phyloP scores from a whole-genome alignment of 2,888 invertebrate species.

The Meiosimyza platycephala region DNA sequence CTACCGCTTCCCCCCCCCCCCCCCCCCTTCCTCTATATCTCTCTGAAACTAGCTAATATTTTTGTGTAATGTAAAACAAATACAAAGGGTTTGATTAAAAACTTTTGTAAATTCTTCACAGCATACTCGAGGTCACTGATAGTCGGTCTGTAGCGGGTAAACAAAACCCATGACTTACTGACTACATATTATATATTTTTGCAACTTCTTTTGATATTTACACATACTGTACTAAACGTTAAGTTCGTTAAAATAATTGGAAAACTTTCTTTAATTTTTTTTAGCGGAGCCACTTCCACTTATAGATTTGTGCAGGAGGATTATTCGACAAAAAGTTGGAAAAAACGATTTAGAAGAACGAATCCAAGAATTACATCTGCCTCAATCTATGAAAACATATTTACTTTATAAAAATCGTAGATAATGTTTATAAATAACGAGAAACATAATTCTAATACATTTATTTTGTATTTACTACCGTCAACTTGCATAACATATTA shows the following conservation, averaged over 20 bases:
- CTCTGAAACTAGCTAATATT: too few relatives aligned
- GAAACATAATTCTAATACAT: background rate
- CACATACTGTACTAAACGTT: too few relatives aligned
- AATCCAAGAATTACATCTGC: conserved; percentile 87
- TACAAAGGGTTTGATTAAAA: too few relatives aligned
- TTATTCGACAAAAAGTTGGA: conserved; percentile 95
- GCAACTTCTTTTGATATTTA: too few relatives aligned
- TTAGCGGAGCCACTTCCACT: conserved; percentile 97
- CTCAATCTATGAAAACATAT: conserved; percentile 93
- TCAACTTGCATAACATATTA: background rate
- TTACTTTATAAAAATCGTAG: conserved; percentile 85
- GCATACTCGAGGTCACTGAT: too few relatives aligned
- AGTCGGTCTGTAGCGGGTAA: background rate
- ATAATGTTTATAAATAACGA: conserved; percentile 61
- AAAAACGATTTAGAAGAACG: conserved; percentile 88
- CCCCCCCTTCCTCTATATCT: too few relatives aligned
- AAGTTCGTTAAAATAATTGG: background rate
- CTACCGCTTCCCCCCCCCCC: too few relatives aligned
- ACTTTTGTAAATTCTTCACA: too few relatives aligned
- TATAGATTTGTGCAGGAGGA: conserved; percentile 97
- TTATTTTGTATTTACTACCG: too few relatives aligned
- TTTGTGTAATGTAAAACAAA: too few relatives aligned
- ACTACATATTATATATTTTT: too few relatives aligned
- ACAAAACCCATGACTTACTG: too few relatives aligned
- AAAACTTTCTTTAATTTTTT: conserved; percentile 55